Evolutionary conservation across 2,113 vertebrate genomes (phyloP).

Genomic region (Pseudopodoces humilis): DNA sequence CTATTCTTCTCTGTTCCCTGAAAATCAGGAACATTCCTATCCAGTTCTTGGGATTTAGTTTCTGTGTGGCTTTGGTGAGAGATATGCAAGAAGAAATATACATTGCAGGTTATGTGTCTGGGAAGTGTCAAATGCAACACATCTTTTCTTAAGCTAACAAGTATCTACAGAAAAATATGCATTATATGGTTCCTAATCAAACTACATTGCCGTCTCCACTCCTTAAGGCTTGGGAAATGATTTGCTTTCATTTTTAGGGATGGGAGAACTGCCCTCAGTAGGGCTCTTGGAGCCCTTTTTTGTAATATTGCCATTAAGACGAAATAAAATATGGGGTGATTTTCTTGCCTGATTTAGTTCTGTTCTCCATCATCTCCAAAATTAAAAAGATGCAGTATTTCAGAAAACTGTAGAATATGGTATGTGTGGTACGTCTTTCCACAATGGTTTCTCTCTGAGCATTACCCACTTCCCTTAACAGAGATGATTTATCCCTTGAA

Average conservation of each 20-base stretch:
- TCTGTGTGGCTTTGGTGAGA: background rate
- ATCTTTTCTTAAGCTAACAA: background rate
- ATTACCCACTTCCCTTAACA: background rate
- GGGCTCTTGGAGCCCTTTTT: background rate
- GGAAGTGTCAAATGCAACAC: background rate
- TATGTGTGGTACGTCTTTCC: background rate
- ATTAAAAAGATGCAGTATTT: background rate
- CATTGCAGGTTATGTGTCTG: background rate
- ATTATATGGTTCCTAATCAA: background rate
- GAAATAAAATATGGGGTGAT: background rate
- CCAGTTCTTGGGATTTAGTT: background rate
- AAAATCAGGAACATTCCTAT: background rate
- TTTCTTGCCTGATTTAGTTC: background rate
- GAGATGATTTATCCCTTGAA: background rate
- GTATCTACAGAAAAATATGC: background rate
- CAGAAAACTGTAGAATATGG: background rate
- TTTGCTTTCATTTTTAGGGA: background rate
- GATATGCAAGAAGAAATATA: background rate
- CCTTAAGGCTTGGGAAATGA: background rate
- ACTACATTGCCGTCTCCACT: background rate
- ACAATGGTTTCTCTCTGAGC: background rate
- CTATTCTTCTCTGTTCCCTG: background rate
- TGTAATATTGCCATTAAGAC: background rate
- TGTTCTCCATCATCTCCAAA: background rate
- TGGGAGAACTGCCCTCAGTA: background rate